Conservation (phyloP, 1,140 invertebrate genomes). For the Spodoptera litura region DNA sequence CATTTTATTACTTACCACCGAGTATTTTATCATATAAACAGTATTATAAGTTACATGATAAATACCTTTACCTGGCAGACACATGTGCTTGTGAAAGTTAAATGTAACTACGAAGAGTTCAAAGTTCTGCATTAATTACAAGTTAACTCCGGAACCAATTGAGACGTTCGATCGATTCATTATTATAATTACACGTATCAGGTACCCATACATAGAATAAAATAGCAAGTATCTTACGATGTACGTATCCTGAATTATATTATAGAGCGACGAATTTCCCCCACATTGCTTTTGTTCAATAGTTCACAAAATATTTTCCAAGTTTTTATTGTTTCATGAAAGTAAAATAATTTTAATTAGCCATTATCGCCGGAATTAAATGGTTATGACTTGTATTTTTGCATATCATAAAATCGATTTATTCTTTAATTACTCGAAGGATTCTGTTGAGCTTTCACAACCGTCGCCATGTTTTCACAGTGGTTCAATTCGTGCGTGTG, state of each 20-base stretch:
- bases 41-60: conserved; percentile 7
- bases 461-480: conserved; percentile 54
- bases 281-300: conserved; percentile 14
- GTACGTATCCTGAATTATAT: background rate
- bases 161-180: conserved; percentile 26
- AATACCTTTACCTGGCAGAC: conserved; percentile 4
- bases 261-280: background rate
- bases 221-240: background rate
- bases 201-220: background rate
- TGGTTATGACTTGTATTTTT: conserved; percentile 52
- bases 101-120: conserved; percentile 25
- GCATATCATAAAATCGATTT: conserved; percentile 70
- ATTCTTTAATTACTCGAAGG: conserved; percentile 70
- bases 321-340: conserved; percentile 59
- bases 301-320: conserved; percentile 53
- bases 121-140: conserved; percentile 39
- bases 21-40: background rate
- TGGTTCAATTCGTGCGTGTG: conserved; percentile 49
- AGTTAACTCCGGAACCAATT: conserved; percentile 33
- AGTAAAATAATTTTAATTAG: conserved; percentile 64
- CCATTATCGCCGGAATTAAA: conserved; percentile 56
- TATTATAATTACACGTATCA: conserved; percentile 14
- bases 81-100: conserved; percentile 35
- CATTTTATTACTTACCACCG: conserved; percentile 7
- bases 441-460: conserved; percentile 68